phyloP scores from a whole-genome alignment of 2,888 invertebrate genomes.

The Ectemnius continuus region DNA sequence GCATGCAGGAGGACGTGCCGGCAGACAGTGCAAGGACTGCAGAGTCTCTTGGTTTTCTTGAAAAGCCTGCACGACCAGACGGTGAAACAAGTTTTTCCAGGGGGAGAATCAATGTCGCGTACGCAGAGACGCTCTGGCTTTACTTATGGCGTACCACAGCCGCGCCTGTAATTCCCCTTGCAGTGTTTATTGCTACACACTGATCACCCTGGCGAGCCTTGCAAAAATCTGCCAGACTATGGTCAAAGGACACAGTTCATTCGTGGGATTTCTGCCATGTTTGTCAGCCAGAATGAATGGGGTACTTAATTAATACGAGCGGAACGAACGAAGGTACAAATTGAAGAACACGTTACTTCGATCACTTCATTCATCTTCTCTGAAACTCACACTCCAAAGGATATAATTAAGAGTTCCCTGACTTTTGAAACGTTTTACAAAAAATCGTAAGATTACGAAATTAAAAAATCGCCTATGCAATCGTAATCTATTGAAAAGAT shows the following conservation, averaged over 20 bases:
- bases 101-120: conserved; percentile 42
- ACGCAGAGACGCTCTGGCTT: conserved; percentile 20
- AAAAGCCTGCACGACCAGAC: conserved; percentile 50
- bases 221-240: not conserved
- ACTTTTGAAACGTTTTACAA: no score
- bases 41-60: conserved; percentile 39
- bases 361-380: no score
- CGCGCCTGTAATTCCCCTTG: not conserved
- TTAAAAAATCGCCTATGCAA: no score
- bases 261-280: not conserved
- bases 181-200: not conserved
- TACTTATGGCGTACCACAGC: not conserved
- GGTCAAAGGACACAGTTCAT: not conserved
- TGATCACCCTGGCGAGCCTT: not conserved
- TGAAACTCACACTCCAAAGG: no score
- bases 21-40: not conserved
- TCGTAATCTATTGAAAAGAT: no score
- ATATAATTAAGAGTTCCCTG: no score
- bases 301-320: not conserved
- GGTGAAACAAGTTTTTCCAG: conserved; percentile 45
- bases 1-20: not conserved
- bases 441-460: no score
- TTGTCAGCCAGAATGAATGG: no score
- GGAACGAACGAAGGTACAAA: not conserved
- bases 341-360: conserved; percentile 1